These are phyloP conservation scores for Malachius bipustulatus DNA, from an alignment of 2,888 invertebrate genomes.

Conservation along the genomic window DNA sequence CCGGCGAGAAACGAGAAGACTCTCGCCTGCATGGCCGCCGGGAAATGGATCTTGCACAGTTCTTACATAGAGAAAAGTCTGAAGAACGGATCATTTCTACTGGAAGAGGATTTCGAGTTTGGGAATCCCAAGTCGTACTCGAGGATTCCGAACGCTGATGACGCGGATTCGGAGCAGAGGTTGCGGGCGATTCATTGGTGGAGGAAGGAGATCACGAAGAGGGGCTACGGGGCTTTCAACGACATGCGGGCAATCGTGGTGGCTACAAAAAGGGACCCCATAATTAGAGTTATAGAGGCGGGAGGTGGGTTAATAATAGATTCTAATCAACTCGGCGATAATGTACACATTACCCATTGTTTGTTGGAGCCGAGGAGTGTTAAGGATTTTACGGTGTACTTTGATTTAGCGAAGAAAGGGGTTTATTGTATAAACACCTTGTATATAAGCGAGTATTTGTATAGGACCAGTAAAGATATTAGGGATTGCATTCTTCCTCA, in stretches of 20 bases:
- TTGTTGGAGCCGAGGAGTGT: slow-evolving; percentile 47
- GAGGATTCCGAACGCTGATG: slow-evolving; percentile 38
- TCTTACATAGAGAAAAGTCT: slow-evolving; percentile 61
- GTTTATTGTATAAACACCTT: slow-evolving; percentile 31
- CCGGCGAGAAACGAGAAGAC: slow-evolving; percentile 78
- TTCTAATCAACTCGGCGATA: slow-evolving; percentile 42
- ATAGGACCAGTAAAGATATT: slow-evolving; percentile 26
- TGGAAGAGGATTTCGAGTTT: slow-evolving; percentile 80
- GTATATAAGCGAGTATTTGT: slow-evolving; percentile 31
- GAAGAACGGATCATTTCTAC: slow-evolving; percentile 46
- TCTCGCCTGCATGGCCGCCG: slow-evolving; percentile 73
- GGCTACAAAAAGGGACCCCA: slow-evolving; percentile 46
- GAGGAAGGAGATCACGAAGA: slow-evolving; percentile 46
- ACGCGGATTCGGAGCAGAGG: slow-evolving; percentile 35
- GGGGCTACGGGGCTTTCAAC: slow-evolving; percentile 36
- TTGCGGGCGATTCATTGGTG: slow-evolving; percentile 53
- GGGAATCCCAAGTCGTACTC: slow-evolving; percentile 56
- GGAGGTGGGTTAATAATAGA: slow-evolving; percentile 63
- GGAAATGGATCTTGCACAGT: slow-evolving; percentile 80
- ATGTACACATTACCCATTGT: slow-evolving; percentile 53
- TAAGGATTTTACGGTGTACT: slow-evolving; percentile 25
- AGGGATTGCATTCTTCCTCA: slow-evolving; percentile 28
- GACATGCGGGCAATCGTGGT: slow-evolving; percentile 47
- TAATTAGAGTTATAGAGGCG: slow-evolving; percentile 59
- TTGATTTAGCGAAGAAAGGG: slow-evolving; percentile 31